phyloP scores from a whole-genome alignment of 2,888 invertebrate species.

The Ethmia dodecea region DNA sequence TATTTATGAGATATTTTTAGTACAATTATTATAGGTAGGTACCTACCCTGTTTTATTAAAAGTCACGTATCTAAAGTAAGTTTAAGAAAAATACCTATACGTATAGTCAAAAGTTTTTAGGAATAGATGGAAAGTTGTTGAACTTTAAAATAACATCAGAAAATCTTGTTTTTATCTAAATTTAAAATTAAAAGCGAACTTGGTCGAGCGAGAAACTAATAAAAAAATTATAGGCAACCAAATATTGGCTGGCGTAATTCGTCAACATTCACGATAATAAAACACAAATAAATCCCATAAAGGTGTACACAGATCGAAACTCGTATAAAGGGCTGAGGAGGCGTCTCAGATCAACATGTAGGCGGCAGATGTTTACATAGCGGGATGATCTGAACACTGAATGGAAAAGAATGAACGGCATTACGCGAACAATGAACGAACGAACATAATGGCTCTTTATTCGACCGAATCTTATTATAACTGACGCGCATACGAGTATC shows the following conservation, averaged over 20 bases:
- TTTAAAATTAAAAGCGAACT: neutral
- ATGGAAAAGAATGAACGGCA: constrained; percentile 43
- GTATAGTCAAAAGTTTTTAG: neutral
- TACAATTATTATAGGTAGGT: neutral
- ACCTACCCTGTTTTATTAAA: neutral
- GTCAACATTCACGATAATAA: neutral
- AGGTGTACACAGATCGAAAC: constrained; percentile 9
- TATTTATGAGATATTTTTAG: no score
- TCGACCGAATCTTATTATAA: constrained; percentile 58
- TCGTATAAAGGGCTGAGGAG: constrained; percentile 21
- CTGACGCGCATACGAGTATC: constrained; percentile 42
- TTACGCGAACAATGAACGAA: constrained; percentile 44
- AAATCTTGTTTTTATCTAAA: neutral
- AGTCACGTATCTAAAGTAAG: no score
- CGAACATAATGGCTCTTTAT: constrained; percentile 51
- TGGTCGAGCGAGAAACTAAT: neutral
- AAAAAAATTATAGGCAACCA: neutral
- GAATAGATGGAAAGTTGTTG: neutral
- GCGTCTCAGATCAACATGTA: constrained; percentile 26
- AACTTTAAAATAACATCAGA: neutral
- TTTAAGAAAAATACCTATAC: no score
- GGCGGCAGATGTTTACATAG: constrained; percentile 61
- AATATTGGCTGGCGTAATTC: neutral
- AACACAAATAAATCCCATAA: constrained; percentile 8
- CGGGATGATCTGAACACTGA: constrained; percentile 27